Evolutionary conservation across 2,888 invertebrate species (phyloP).

Genomic region (Chaetogeoica ovagalla): DNA sequence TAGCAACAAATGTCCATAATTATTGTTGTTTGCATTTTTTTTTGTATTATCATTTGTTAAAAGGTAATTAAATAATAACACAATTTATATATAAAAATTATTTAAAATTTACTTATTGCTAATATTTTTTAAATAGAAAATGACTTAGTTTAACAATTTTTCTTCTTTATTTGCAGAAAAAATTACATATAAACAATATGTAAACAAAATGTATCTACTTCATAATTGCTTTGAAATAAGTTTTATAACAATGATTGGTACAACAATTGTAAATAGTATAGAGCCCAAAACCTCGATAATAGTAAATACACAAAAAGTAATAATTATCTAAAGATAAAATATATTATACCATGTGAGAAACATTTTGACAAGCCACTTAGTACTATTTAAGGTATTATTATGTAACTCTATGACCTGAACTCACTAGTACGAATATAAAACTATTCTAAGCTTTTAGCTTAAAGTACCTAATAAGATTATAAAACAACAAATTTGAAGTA

Average conservation of each 20-base stretch:
- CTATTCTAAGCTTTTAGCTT: slow-evolving; percentile 11
- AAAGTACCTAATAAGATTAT: slow-evolving; percentile 30
- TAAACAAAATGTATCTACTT: no score
- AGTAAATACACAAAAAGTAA: not conserved
- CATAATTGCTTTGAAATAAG: not conserved
- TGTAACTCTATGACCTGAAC: not conserved
- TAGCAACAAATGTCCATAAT: not conserved
- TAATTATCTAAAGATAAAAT: slow-evolving; percentile 15
- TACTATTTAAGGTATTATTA: slow-evolving; percentile 1
- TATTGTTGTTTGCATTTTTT: not conserved
- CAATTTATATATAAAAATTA: not conserved
- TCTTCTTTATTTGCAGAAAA: no score
- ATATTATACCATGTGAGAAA: not conserved
- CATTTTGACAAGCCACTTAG: not conserved
- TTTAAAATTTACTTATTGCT: no score
- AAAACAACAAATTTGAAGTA: not conserved
- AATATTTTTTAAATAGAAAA: no score
- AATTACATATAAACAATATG: no score
- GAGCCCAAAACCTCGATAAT: not conserved
- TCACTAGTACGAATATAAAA: slow-evolving; percentile 4
- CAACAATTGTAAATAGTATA: not conserved
- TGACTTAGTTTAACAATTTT: no score
- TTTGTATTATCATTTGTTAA: not conserved
- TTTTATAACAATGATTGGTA: not conserved
- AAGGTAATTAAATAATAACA: not conserved